Evolutionary conservation across 2,888 invertebrate genomes (phyloP).

Genomic region (Pyrgus malvae): DNA sequence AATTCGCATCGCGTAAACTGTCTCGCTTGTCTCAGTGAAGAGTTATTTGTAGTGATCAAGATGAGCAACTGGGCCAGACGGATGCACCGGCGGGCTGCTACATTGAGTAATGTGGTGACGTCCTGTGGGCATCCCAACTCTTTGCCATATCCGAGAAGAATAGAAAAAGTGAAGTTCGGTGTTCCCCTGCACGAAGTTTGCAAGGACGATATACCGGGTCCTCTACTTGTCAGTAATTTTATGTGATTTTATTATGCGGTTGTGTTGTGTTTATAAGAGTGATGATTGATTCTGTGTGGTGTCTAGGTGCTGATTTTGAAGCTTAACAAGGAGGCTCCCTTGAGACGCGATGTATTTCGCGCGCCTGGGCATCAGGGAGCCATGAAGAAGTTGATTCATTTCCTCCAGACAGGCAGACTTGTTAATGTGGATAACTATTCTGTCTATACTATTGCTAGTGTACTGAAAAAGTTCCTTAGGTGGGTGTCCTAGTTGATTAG

Average conservation of each 20-base stretch:
- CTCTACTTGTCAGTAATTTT: conserved; percentile 88
- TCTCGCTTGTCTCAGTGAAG: neutral
- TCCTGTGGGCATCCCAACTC: conserved; percentile 93
- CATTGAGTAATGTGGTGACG: conserved; percentile 94
- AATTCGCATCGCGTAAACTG: neutral
- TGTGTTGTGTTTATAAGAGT: conserved; percentile 3
- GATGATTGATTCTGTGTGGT: conserved; percentile 30
- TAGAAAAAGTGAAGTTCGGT: conserved; percentile 97
- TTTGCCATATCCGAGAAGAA: conserved; percentile 89
- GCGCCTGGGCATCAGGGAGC: conserved; percentile 97
- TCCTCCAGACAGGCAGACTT: conserved; percentile 92
- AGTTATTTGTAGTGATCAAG: conserved; percentile 2
- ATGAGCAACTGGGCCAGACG: conserved; percentile 97
- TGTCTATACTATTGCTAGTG: conserved; percentile 98
- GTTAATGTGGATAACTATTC: conserved; percentile 97
- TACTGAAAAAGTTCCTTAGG: conserved; percentile 97
- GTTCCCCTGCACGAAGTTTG: conserved; percentile 95
- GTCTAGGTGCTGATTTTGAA: conserved; percentile 93
- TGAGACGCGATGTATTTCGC: conserved; percentile 95
- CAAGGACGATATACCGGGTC: conserved; percentile 97
- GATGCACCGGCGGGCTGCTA: conserved; percentile 95
- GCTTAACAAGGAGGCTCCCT: conserved; percentile 96
- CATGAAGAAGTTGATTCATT: conserved; percentile 96
- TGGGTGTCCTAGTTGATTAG: conserved; percentile 37
- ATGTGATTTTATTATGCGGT: conserved; percentile 24